A percentile compares a stretch with the other conserved stretches of the same genome.
phyloP scores from a whole-genome alignment of 2,888 invertebrate species.

The Erannis defoliaria region DNA sequence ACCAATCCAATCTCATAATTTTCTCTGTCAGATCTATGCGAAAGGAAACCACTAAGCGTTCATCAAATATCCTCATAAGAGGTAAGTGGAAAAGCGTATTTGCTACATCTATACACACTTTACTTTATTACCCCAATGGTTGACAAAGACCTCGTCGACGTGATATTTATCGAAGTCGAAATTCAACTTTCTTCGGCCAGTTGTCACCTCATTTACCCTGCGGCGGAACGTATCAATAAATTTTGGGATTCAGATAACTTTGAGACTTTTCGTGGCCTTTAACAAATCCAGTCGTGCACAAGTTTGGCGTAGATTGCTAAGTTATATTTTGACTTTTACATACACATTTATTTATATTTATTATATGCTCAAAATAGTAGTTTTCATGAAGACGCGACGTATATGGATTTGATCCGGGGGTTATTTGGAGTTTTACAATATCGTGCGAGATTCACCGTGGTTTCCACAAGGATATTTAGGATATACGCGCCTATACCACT shows the following conservation, averaged over 20 bases:
- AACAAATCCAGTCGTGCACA: no score
- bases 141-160: constrained; percentile 21
- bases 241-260: constrained; percentile 13
- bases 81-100: constrained; percentile 13
- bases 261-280: neutral
- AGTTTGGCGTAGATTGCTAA: no score
- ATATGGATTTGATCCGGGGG: no score
- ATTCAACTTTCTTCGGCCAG: constrained; percentile 16
- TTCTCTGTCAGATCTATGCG: neutral
- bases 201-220: constrained; percentile 27
- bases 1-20: neutral
- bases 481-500: no score
- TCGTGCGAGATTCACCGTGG: no score
- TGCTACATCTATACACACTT: constrained; percentile 5
- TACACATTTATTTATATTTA: no score
- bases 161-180: constrained; percentile 26
- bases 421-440: no score
- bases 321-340: no score
- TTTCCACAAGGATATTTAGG: no score
- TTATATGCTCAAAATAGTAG: no score
- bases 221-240: constrained; percentile 22
- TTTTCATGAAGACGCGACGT: no score
- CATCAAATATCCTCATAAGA: constrained; percentile 4
- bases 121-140: constrained; percentile 26
- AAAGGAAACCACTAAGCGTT: neutral